Percentiles rank a stretch among this genome's conserved stretches.
phyloP scores from a whole-genome alignment of 2,113 vertebrate genomes.

The Felis chaus region DNA sequence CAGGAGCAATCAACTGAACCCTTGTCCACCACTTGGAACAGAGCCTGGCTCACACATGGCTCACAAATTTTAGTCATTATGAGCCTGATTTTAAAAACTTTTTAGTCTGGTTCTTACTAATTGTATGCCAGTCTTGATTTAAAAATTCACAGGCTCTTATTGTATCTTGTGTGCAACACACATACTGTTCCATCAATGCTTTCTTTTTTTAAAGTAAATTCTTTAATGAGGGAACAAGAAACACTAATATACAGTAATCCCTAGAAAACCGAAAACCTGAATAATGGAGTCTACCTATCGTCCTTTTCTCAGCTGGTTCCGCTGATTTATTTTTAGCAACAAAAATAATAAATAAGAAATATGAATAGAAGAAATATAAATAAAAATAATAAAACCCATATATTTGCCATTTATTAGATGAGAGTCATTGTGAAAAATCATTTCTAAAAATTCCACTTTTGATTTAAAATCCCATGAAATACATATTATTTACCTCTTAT shows the following conservation, averaged over 20 bases:
- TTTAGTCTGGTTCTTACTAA: background rate
- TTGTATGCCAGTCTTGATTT: background rate
- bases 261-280: background rate
- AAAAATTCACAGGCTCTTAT: background rate
- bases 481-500: background rate
- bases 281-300: background rate
- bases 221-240: background rate
- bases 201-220: background rate
- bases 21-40: background rate
- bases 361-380: background rate
- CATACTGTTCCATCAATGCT: background rate
- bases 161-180: background rate
- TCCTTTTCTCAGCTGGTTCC: background rate
- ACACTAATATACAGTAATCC: background rate
- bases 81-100: background rate
- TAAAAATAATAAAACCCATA: background rate
- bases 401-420: background rate
- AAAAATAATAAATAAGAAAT: background rate
- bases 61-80: background rate
- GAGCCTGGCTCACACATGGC: too few species aligned
- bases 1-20: background rate
- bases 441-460: conserved; percentile 16
- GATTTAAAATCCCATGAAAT: background rate
- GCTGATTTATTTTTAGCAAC: background rate
- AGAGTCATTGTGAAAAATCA: background rate